phyloP scores from a whole-genome alignment of 2,888 invertebrate species.

The Conchocele bisecta region DNA sequence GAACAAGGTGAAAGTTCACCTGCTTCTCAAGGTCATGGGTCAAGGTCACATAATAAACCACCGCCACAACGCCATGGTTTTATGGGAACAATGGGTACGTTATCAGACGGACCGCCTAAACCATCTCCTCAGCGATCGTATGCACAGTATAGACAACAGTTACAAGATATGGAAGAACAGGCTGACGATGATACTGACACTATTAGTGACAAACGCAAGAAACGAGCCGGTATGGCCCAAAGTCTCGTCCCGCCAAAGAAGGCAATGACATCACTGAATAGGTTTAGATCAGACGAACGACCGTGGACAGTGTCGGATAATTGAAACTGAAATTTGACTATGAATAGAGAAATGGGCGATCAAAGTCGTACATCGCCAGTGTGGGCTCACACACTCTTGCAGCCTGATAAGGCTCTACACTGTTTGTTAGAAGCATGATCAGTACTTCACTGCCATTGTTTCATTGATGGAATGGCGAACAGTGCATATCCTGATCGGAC shows the following conservation, averaged over 20 bases:
- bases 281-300: constrained; percentile 73
- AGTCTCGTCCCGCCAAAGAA: constrained; percentile 93
- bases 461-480: no score
- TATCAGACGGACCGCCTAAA: constrained; percentile 2
- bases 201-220: constrained; percentile 85
- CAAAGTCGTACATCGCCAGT: no score
- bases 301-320: constrained; percentile 76
- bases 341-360: background rate
- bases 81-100: constrained; percentile 47
- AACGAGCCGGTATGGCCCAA: constrained; percentile 89
- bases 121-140: background rate
- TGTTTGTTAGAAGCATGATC: no score
- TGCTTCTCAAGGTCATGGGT: no score
- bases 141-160: background rate
- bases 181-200: constrained; percentile 80
- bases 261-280: constrained; percentile 87
- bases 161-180: constrained; percentile 31
- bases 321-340: background rate
- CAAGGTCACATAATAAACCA: background rate
- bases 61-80: constrained; percentile 44
- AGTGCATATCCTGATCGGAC: no score
- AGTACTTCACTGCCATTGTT: no score
- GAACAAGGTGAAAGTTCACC: background rate
- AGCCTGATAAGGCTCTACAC: no score
- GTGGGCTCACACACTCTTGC: no score